Base-by-base conservation (phyloP, 1,140 invertebrate species). In the Drosophila watanabei region DNA sequence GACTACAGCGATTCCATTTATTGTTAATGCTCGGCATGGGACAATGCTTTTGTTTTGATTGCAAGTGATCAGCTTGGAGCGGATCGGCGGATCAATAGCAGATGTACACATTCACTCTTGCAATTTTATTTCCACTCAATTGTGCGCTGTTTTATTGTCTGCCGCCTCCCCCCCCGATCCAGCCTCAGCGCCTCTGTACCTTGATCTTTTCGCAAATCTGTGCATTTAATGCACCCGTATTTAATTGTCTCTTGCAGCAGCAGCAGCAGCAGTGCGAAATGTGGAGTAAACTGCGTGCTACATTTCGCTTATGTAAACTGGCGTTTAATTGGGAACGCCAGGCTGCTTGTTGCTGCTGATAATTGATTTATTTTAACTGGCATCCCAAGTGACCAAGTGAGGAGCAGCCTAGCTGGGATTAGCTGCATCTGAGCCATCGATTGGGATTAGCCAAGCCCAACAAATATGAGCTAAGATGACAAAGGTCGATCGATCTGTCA, bases 11-110 rank as follows among this genome's bases (percentile, higher is more conserved):
- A 58, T 79, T 76, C 70, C 65, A 64, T 71, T 79, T 81, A 46
- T 66, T 80, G 60, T 66, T 30, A 59, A 70, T 45, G 51, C 41
- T 64, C 39, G 30, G 46, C 58, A 39, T 61, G 52, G 54, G 68
- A 90, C 86, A 89, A 89, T 89, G 86, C 86, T 85, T 82, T 88
- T 71, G 84, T 88, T 85, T 79, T 63, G 62, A 89, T 84, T 65
- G 63, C 76, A 18, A 45, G 41, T 33, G 64, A 46, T 69, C 39
- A 28, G 64, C 16, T 57, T 66, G 32, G 37, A 18, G 54, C 39
- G n/a, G 39, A 14, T 61, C 28, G 63, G 58, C 54, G 75, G 39
- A 70, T 79, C 60, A 63, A 79, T 79, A 62, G 76, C 64, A 73
- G 60, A 66, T 49, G 43, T 51, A 56, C 33, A 59, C 41, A 61